Evolutionary conservation across 2,113 vertebrate species (phyloP).

Genomic region (Lampris incognitus): DNA sequence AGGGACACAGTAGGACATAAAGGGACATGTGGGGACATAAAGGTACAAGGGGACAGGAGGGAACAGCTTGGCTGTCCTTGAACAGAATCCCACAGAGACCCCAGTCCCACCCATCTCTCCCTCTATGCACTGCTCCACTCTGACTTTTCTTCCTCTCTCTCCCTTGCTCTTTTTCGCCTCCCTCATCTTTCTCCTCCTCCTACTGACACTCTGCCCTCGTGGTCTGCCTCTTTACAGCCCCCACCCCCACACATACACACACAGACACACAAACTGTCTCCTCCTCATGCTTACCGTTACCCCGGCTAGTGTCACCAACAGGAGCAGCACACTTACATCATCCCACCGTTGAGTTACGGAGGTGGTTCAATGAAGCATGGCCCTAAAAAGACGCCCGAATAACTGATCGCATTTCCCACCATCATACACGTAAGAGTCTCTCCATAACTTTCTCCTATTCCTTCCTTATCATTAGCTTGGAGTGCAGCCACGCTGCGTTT

Average conservation of each 20-base stretch:
- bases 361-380: slow-evolving; percentile 71
- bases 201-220: slow-evolving; percentile 31
- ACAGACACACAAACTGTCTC: slow-evolving; percentile 69
- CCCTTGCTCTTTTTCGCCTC: slow-evolving; percentile 5
- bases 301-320: slow-evolving; percentile 64
- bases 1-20: slow-evolving; percentile 76
- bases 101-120: slow-evolving; percentile 68
- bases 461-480: slow-evolving; percentile 69
- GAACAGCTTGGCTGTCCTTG: slow-evolving; percentile 91
- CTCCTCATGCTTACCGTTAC: slow-evolving; percentile 58
- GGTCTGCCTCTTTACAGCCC: slow-evolving; percentile 3
- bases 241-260: not conserved
- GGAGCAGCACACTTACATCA: slow-evolving; percentile 64
- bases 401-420: slow-evolving; percentile 30
- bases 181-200: slow-evolving; percentile 64
- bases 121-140: slow-evolving; percentile 35
- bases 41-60: slow-evolving; percentile 62
- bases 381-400: slow-evolving; percentile 66
- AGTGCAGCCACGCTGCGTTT: slow-evolving; percentile 63
- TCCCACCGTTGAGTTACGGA: slow-evolving; percentile 68
- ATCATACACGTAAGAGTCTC: slow-evolving; percentile 49
- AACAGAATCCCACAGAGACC: slow-evolving; percentile 79
- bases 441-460: slow-evolving; percentile 34
- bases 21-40: slow-evolving; percentile 63
- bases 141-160: slow-evolving; percentile 26